Percentiles rank a stretch among this genome's conserved stretches.
phyloP scores from a whole-genome alignment of 1,140 invertebrate genomes.

The Bombyx mandarina region DNA sequence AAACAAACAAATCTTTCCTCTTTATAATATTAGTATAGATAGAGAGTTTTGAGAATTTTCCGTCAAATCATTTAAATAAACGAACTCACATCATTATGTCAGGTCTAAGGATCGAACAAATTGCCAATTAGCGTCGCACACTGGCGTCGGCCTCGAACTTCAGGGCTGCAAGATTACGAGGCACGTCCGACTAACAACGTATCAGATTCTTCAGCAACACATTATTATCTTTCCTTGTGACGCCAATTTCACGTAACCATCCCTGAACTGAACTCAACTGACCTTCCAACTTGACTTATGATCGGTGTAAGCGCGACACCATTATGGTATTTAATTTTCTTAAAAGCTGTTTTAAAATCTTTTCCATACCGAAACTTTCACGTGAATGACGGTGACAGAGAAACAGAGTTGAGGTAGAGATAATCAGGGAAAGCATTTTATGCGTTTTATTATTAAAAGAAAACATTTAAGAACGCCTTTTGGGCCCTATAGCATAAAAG shows the following conservation, averaged over 20 bases:
- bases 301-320: slow-evolving; percentile 35
- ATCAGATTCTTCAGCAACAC: slow-evolving; percentile 4
- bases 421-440: not conserved
- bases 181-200: slow-evolving; percentile 11
- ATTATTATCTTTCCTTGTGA: not conserved
- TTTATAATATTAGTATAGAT: too few species aligned
- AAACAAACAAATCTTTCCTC: too few species aligned
- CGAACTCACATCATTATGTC: slow-evolving; percentile 68
- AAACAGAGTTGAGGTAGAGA: slow-evolving; percentile 38
- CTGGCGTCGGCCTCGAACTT: slow-evolving; percentile 32
- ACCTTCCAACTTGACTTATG: slow-evolving; percentile 10
- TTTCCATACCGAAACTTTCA: slow-evolving; percentile 62
- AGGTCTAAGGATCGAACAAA: slow-evolving; percentile 69
- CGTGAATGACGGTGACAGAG: slow-evolving; percentile 51
- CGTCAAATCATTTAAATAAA: slow-evolving; percentile 70
- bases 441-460: too few species aligned
- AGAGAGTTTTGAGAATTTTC: slow-evolving; percentile 36
- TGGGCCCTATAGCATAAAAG: too few species aligned
- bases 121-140: slow-evolving; percentile 60
- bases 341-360: slow-evolving; percentile 65
- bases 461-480: too few species aligned
- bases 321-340: slow-evolving; percentile 67
- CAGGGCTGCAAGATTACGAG: slow-evolving; percentile 18
- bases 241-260: slow-evolving; percentile 1
- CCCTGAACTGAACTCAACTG: not conserved